Conservation (phyloP, 2,797 vertebrate species). For the Cyprinella venusta region DNA sequence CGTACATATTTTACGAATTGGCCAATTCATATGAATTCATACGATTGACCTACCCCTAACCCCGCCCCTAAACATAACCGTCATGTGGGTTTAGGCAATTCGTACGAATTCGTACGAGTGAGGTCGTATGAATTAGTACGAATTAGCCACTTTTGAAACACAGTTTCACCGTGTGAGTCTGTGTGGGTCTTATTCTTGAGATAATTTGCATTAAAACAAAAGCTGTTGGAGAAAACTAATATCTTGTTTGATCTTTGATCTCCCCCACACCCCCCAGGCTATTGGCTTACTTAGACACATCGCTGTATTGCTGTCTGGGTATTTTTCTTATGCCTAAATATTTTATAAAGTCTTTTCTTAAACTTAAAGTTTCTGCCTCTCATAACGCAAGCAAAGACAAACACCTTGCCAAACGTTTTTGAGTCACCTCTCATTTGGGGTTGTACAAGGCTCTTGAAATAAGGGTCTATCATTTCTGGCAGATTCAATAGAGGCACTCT, state of each 20-base stretch:
- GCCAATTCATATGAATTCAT: no score
- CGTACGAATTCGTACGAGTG: no score
- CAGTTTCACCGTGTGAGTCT: neutral
- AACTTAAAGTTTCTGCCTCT: neutral
- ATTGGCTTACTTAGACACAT: constrained; percentile 47
- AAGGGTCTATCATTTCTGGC: constrained; percentile 6
- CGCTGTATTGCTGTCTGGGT: constrained; percentile 39
- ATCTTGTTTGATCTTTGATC: constrained; percentile 50
- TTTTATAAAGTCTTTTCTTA: constrained; percentile 22
- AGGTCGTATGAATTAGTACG: no score
- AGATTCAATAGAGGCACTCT: neutral
- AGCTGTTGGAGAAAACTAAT: constrained; percentile 47
- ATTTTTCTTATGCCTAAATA: constrained; percentile 26
- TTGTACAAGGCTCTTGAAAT: constrained; percentile 7
- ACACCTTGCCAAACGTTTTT: constrained; percentile 24
- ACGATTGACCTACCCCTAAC: no score
- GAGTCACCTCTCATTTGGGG: constrained; percentile 19
- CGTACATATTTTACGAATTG: no score
- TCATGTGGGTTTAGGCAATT: no score
- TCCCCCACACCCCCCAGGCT: constrained; percentile 38
- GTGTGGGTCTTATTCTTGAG: constrained; percentile 21
- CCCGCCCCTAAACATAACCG: no score
- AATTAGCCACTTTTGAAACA: no score
- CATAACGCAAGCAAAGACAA: constrained; percentile 10
- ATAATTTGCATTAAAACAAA: constrained; percentile 44